Percentiles rank a stretch among this genome's conserved stretches.
These are phyloP conservation scores for Callorhinus ursinus DNA, from an alignment of 2,113 vertebrate genomes.

Conservation along the genomic window DNA sequence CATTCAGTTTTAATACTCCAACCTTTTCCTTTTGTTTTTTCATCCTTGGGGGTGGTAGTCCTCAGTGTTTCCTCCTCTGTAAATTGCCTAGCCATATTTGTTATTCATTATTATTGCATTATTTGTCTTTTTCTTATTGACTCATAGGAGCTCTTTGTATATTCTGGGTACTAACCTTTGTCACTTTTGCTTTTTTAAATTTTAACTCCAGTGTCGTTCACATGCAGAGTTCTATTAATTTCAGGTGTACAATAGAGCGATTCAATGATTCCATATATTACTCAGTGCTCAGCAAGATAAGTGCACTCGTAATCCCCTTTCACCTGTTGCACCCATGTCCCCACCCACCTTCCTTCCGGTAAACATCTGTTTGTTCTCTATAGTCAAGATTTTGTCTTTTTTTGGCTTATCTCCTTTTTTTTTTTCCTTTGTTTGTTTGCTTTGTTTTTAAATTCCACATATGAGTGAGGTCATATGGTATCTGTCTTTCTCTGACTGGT, in stretches of 20 bases:
- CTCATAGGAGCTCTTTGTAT: slow-evolving; percentile 8
- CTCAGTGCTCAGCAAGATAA: not conserved
- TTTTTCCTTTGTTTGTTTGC: not conserved
- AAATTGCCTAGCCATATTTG: not conserved
- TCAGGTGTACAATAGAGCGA: not conserved
- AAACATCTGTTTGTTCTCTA: not conserved
- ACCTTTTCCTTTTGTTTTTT: slow-evolving; percentile 38
- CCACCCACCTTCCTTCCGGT: not conserved
- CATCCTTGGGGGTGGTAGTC: not conserved
- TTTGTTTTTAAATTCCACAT: not conserved
- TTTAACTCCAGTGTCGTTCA: not conserved
- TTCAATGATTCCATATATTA: not conserved
- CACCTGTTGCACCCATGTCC: not conserved
- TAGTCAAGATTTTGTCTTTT: not conserved
- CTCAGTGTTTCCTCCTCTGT: not conserved
- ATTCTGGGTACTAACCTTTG: not conserved
- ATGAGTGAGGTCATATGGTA: not conserved
- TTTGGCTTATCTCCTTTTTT: not conserved
- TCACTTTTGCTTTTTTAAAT: not conserved
- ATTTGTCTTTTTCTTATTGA: slow-evolving; percentile 40
- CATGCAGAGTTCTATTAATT: not conserved
- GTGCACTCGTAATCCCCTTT: not conserved
- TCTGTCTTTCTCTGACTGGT: not conserved
- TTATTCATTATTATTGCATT: not conserved
- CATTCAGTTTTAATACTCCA: not conserved